Base-by-base conservation (phyloP, 2,113 vertebrate genomes). In the Cygnus atratus region DNA sequence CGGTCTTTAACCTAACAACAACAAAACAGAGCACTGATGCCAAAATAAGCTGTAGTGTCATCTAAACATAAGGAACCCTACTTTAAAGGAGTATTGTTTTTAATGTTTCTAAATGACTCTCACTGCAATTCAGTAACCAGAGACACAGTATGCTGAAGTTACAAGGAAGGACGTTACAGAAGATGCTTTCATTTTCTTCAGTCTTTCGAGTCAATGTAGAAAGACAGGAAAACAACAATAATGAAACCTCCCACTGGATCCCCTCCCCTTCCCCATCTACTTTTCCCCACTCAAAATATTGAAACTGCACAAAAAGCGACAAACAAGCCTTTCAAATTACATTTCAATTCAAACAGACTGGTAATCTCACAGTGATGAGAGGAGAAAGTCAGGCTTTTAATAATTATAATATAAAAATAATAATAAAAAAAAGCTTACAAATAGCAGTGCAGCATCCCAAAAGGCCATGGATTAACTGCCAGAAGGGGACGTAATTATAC, bases 371-470 rank as follows among this genome's bases (percentile, higher is more conserved):
- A 98, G 98, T 98, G 98, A 98, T 98, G 98, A 98, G 97, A 98
- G 97, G 95, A 98, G 97, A 97, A 97, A 98, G 95, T 97, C 97
- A 98, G 97, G 97, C 96, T 97, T 98, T 98, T 98, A 98, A 98
- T 98, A 98, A 98, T 98, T 98, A 98, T 92, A 97, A 98, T 98
- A 98, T 97, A 98, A 98, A 98, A 98, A 98, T 97, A 98, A 97
- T 96, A 65, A 63, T 65, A 65, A 96, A 97, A 98, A 98, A 98
- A 98, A 97, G 97, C 97, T 97, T 98, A 98, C 97, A 98, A 98
- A 98, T 76, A 98, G 97, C 97, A 97, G 98, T 95, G 97, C 98
- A 98, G 96, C 94, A 94, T 98, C 97, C 95, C 96, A 96, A 96
- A 96, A 96, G 96, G 97, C 97, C 97, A 93, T 96, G 97, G 95